Percentiles rank a stretch among this genome's conserved stretches.
phyloP scores from a whole-genome alignment of 2,113 vertebrate species.

The Calypte anna region DNA sequence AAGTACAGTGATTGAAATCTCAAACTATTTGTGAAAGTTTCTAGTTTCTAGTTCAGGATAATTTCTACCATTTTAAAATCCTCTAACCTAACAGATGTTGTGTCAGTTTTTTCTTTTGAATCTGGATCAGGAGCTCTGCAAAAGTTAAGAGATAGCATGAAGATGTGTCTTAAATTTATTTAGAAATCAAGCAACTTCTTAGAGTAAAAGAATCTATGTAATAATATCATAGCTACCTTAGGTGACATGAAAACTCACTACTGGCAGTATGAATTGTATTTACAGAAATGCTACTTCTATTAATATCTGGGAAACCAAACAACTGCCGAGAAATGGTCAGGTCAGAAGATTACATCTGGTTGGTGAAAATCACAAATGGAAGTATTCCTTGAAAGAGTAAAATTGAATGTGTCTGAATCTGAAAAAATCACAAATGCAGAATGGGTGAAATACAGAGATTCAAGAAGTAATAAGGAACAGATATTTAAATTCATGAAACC shows the following conservation, averaged over 20 bases:
- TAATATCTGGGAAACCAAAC: background rate
- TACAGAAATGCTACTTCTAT: background rate
- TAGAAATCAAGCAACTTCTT: background rate
- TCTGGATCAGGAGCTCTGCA: accelerated
- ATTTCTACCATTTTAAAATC: background rate
- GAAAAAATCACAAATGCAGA: background rate
- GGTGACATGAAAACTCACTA: background rate
- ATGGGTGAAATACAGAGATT: background rate
- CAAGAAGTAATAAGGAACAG: background rate
- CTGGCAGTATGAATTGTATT: background rate
- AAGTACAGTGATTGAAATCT: background rate
- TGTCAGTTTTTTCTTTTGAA: background rate
- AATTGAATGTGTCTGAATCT: background rate
- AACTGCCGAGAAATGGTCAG: background rate
- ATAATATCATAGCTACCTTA: background rate
- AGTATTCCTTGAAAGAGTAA: background rate
- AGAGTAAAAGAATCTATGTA: accelerated
- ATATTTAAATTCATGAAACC: background rate
- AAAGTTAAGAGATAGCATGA: background rate
- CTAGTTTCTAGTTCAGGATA: background rate
- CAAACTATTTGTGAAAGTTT: background rate
- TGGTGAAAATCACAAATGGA: background rate
- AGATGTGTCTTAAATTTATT: background rate
- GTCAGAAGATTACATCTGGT: background rate
- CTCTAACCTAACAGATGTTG: background rate